Evolutionary conservation across 2,113 vertebrate species (phyloP), one percentile per base, ranked within the genome.

Genomic region (Oxygymnocypris stewartii): DNA sequence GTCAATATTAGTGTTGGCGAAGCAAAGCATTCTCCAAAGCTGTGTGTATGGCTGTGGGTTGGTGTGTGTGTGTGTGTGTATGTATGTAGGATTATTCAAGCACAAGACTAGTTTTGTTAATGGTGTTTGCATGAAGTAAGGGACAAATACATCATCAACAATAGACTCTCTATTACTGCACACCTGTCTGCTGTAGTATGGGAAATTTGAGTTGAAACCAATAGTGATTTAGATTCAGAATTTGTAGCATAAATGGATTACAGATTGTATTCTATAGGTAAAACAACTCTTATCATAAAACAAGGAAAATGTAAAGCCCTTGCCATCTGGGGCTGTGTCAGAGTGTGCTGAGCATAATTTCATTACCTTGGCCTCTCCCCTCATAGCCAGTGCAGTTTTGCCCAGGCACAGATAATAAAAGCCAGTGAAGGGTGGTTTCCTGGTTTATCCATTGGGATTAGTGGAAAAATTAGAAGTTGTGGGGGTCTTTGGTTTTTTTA

Each of bases 1-100:
- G 85, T 85, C 76, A 88, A 76, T 86, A 84, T 85, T 85, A 54
- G 63, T 80, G 77, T 59, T 80, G 81, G 75, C 31, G 0, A 12
- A 71, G 61, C 47, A 23, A 12, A 59, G 61, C 44, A 14, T 71
- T 67, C 28, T 82, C 16, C 40, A 47, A 35, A 82, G n/a, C 51
- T 40, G 31, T 44, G 57, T n/a, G 35, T 18, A 59, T 84, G 67
- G 54, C 31, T 75, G 49, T 37, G 31, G 6, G 23, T 54, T 47
- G 8, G 16, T 20, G 31, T 75, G 28, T 75, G 28, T 67, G 23
- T 85, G 25, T 78, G 7, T 14, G 12, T n/a, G n/a, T n/a, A n/a
- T n/a, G n/a, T 35, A 31, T 37, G 75, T 10, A 40, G 47, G 44
- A n/a, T 69, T 49, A 12, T 44, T 47, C 28, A 69, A 71, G 81